Base-by-base conservation (phyloP, 2,888 invertebrate species). In the Polydesmus complanatus region DNA sequence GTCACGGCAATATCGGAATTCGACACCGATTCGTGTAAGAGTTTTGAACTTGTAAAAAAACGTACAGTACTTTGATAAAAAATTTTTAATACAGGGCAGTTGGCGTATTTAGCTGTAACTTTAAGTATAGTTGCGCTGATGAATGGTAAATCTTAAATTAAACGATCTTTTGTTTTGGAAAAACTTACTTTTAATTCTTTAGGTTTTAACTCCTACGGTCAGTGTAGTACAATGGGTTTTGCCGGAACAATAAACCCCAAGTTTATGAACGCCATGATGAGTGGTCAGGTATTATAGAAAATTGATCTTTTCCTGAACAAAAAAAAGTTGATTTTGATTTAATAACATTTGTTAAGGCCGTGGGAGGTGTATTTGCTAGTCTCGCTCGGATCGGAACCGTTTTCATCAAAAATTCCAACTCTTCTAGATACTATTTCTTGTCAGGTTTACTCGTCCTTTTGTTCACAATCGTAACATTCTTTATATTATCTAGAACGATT, bases 321-420 rank as follows among this genome's bases (percentile, higher is more conserved):
- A 14, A 25, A 2, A 52, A 47, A 47, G 18, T 47, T 47, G 11
- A 11, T 47, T 51, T 51, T 22, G n/a, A 51, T 5, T 14, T 22
- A 51, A n/a, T 21, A 8, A 5, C 19, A 51, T 5, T 14, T 21
- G 51, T 22, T 51, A 94, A 94, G 78, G 91, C 92, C 0, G 74
- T 94, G 1, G 93, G 93, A 18, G 94, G 93, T 0, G 86, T 94
- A 63, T 85, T 94, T 68, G 89, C 93, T 0, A 88, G 93, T 0
- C 67, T 88, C 1, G 85, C 88, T 3, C 86, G 89, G 73, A 85
- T 95, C 23, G 77, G 87, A 55, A 86, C 92, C 0, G 78, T 94
- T 0, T 83, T 87, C 59, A 83, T 90, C 68, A 86, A 86, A 64
- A 85, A 86, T 61, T 84, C 86, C 0, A 85, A 88, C 66, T 94